A percentile compares a stretch with the other conserved stretches of the same genome.
Evolutionary conservation across 2,797 vertebrate species (phyloP).

Genomic region (Avahi laniger): DNA sequence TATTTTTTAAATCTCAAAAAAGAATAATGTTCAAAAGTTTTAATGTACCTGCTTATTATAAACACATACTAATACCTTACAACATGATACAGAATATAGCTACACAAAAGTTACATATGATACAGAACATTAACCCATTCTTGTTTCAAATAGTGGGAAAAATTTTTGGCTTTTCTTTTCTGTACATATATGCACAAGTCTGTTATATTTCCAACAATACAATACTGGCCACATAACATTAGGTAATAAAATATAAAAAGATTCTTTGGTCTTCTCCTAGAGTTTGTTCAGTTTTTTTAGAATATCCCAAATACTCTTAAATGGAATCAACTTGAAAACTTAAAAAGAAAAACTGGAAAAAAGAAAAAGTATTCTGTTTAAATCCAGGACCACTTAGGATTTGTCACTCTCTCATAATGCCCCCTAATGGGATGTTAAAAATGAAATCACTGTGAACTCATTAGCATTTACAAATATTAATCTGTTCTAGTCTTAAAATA

Average conservation of each 20-base stretch:
- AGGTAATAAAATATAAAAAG: slow-evolving; percentile 27
- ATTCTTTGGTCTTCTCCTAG: not conserved
- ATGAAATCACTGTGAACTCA: slow-evolving; percentile 45
- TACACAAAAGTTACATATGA: not conserved
- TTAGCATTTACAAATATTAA: slow-evolving; percentile 53
- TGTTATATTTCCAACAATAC: slow-evolving; percentile 1
- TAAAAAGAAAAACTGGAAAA: slow-evolving; percentile 48
- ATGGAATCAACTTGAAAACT: slow-evolving; percentile 50
- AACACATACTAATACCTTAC: not conserved
- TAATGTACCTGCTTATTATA: not conserved
- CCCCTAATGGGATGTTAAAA: not conserved
- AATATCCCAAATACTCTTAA: slow-evolving; percentile 24
- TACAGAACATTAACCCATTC: not conserved
- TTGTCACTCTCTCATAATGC: not conserved
- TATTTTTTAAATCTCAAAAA: slow-evolving; percentile 48
- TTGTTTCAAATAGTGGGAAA: slow-evolving; percentile 15
- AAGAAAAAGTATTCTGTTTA: not conserved
- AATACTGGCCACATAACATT: not conserved
- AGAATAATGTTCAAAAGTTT: slow-evolving; percentile 26
- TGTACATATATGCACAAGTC: not conserved
- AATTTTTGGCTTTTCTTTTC: slow-evolving; percentile 49
- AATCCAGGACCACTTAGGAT: slow-evolving; percentile 2
- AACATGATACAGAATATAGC: not conserved
- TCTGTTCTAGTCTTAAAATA: slow-evolving; percentile 25
- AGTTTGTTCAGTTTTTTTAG: slow-evolving; percentile 34